Evolutionary conservation across 1,140 invertebrate species (phyloP).

Genomic region (Wasmannia auropunctata): DNA sequence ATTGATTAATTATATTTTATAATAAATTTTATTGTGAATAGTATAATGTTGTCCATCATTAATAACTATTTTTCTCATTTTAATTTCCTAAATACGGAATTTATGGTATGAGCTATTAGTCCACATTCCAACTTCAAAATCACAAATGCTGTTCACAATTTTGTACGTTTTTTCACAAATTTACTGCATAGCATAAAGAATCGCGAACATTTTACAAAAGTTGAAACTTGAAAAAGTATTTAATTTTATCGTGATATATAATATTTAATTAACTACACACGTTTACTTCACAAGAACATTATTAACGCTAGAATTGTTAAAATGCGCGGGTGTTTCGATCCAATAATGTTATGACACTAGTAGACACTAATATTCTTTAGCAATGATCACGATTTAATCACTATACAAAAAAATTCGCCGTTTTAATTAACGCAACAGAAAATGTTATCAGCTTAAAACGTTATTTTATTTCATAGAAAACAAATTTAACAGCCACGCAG

Average conservation of each 20-base stretch:
- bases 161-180: neutral
- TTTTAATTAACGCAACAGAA: slow-evolving; percentile 1
- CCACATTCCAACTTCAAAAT: neutral
- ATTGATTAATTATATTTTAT: neutral
- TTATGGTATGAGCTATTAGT: neutral
- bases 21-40: too few relatives aligned
- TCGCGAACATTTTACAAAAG: neutral
- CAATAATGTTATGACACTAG: neutral
- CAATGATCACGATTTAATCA: neutral
- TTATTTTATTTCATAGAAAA: slow-evolving; percentile 3
- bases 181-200: neutral
- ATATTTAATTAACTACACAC: neutral
- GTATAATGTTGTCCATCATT: neutral
- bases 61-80: neutral
- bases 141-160: neutral
- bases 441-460: neutral
- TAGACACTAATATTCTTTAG: neutral
- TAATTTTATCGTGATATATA: neutral
- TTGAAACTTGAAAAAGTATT: neutral
- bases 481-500: neutral
- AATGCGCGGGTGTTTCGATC: neutral
- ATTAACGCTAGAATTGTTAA: neutral
- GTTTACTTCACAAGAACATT: neutral
- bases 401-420: neutral
- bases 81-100: neutral